Evolutionary conservation across 2,888 invertebrate species (phyloP).

Genomic region (Anodontia alba): DNA sequence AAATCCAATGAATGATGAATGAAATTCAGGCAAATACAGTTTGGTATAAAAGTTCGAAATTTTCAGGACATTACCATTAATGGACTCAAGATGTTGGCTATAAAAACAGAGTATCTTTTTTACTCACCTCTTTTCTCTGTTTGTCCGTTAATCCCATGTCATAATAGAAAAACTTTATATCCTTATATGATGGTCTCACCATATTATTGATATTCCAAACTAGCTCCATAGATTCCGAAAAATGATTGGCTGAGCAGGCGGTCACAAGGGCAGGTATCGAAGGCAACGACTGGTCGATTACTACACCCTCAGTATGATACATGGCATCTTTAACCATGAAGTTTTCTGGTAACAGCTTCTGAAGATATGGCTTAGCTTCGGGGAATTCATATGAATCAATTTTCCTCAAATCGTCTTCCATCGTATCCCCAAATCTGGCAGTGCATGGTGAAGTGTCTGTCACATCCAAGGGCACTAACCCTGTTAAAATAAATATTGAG

Average conservation of each 20-base stretch:
- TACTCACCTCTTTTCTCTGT: slow-evolving; percentile 33
- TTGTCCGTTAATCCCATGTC: slow-evolving; percentile 30
- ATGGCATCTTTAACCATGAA: neutral
- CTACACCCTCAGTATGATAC: neutral
- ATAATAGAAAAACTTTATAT: slow-evolving; percentile 29
- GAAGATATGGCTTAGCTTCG: slow-evolving; percentile 22
- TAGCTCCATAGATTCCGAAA: slow-evolving; percentile 33
- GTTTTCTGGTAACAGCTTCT: slow-evolving; percentile 2
- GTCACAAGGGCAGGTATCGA: slow-evolving; percentile 37
- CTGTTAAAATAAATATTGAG: neutral
- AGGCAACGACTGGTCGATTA: slow-evolving; percentile 24
- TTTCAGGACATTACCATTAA: too few relatives aligned
- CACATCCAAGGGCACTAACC: neutral
- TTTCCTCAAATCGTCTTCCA: slow-evolving; percentile 32
- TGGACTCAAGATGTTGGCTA: too few relatives aligned
- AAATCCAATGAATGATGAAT: too few relatives aligned
- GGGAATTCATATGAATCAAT: slow-evolving; percentile 37
- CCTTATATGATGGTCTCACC: slow-evolving; percentile 13
- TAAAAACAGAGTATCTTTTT: too few relatives aligned
- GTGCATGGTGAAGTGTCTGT: slow-evolving; percentile 11
- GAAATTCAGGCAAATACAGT: too few relatives aligned
- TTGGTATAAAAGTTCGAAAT: too few relatives aligned
- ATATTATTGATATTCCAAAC: slow-evolving; percentile 29
- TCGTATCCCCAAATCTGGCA: slow-evolving; percentile 30
- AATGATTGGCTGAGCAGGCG: slow-evolving; percentile 43